A percentile compares a stretch with the other conserved stretches of the same genome.
Evolutionary conservation across 2,888 invertebrate species (phyloP).

Genomic region (Drosophila aldrichi): DNA sequence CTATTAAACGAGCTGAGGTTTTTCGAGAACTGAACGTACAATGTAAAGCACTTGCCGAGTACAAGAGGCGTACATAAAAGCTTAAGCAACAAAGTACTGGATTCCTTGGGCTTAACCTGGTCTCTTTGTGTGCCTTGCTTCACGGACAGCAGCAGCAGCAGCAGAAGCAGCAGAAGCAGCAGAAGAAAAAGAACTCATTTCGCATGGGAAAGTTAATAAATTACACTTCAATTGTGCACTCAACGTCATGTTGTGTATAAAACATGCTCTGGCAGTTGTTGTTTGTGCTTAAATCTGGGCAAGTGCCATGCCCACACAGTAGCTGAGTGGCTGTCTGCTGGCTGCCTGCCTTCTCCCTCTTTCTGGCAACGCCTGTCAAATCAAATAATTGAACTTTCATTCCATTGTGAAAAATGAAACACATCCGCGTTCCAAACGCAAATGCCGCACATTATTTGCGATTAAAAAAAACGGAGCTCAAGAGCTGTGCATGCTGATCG

Average conservation of each 20-base stretch:
- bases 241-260: conserved; percentile 62
- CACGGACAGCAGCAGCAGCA: conserved; percentile 3
- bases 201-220: conserved; percentile 59
- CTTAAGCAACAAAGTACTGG: background rate
- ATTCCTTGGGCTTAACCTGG: conserved; percentile 1
- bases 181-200: conserved; percentile 37
- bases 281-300: conserved; percentile 43
- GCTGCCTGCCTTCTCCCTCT: background rate
- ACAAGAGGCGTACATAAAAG: background rate
- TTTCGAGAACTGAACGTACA: conserved; percentile 1
- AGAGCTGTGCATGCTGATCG: too few relatives aligned
- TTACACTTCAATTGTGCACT: conserved; percentile 67
- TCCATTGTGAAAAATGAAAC: conserved; percentile 70
- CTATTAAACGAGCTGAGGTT: conserved; percentile 1
- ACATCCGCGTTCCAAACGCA: conserved; percentile 41
- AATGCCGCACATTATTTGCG: conserved; percentile 67
- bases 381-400: conserved; percentile 78
- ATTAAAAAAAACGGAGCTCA: conserved; percentile 42
- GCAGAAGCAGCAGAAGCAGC: too few relatives aligned
- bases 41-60: conserved; percentile 3
- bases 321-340: conserved; percentile 12
- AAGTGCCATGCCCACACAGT: conserved; percentile 22
- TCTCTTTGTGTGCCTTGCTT: conserved; percentile 20
- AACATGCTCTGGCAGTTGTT: conserved; percentile 51
- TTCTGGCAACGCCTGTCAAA: conserved; percentile 65